Evolutionary conservation across 2,888 invertebrate genomes (phyloP), one percentile per base, ranked within the genome.

Genomic region (Acanthococcus lagerstroemiae): DNA sequence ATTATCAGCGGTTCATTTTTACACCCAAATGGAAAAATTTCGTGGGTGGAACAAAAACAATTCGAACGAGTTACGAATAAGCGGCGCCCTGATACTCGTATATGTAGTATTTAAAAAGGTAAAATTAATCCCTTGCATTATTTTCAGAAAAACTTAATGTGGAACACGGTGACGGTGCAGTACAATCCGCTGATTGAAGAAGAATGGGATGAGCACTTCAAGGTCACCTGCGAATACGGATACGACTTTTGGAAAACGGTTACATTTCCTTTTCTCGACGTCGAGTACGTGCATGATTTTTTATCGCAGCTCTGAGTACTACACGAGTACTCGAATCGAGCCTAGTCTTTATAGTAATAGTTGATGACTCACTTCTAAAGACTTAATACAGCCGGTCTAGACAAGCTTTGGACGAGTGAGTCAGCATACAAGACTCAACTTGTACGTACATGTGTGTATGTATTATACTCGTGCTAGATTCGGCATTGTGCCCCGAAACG

Each of bases 201-300:
- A 75, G 94, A 94, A 75, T 85, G 88, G 77, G 94, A 94, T 76
- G 93, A 94, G 73, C 94, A 94, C 75, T 94, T 93, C 77, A 93
- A 94, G 79, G 93, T 94, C 58, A 94, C 93, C 50, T 94, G 94
- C 78, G 94, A 94, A 78, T 94, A 94, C 73, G 94, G 94, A 67
- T 94, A 94, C 75, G 94, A 94, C 77, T 94, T 93, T 78, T 93
- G 94, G 92, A 94, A 94, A 78, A 94, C 94, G 0, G 93, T 94
- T 45, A 93, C 94, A 0, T 94, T 94, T 78, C 94, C 94, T 1
- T 92, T 94, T 76, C 79, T 94, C 66, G 93, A 94, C 75, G 93
- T 94, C 66, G 93, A 94, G 94, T 94, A 77, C 87, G 91, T 84
- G 37, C 9, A 37, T n/a, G 7, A n/a, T 37, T 58, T 19, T 45